Base-by-base conservation (phyloP, 2,797 vertebrate species). In the Etheostoma perlongum region DNA sequence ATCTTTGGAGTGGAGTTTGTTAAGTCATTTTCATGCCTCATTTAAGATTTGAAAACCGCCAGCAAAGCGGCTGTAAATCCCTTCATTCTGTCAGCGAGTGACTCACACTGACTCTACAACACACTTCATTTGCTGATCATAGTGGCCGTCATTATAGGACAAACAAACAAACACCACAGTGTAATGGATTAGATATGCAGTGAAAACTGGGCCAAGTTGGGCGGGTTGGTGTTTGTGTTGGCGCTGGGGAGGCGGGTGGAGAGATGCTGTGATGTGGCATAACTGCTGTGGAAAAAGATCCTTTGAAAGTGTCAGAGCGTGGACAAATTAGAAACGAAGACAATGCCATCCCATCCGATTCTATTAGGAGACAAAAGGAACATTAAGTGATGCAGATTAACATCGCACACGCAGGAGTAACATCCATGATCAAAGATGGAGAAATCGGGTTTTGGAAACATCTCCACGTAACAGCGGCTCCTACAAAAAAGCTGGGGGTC, bases 341-440 rank as follows among this genome's bases (percentile, higher is more conserved):
- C 72, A 42, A 72, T 57, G 76, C 71, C 49, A 54, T 83, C 67
- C 61, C 71, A 62, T 86, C 70, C 14, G 49, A 71, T 83, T 88
- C 79, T 72, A 82, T 81, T 79, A 81, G 25, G 49, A 90, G 62
- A 83, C 62, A 79, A 90, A 87, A 72, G 60, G 36, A 76, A 78
- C 81, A 68, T 78, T 86, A 89, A 83, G 70, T 33, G 83, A 85
- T 75, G 79, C 79, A 88, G 86, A 92, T 91, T 81, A 89, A 76
- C 82, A 69, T 68, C 9, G 16, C 44, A 13, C 64, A 42, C 25
- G 21, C 33, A 65, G 66, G 54, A 76, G 78, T 60, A 74, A 82
- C 72, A 76, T 75, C 74, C 48, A 46, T 48, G 83, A 91, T 91
- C 83, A 88, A 88, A 91, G 71, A 83, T 69, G 76, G 58, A 67